A percentile compares a stretch with the other conserved stretches of the same genome.
Evolutionary conservation across 2,113 vertebrate genomes (phyloP).

Genomic region (Anhinga anhinga): DNA sequence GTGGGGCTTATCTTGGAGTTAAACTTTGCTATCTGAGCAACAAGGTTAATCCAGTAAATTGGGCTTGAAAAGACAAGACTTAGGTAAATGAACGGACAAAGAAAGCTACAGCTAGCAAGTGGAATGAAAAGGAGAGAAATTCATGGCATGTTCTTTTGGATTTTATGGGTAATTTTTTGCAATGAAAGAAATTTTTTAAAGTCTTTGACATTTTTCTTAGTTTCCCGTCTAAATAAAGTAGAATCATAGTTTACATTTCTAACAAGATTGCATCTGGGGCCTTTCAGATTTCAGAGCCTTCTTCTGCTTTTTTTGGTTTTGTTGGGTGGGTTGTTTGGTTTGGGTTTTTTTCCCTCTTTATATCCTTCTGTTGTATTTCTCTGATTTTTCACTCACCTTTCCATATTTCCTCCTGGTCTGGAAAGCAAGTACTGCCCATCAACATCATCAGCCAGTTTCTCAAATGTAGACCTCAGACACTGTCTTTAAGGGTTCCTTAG

Average conservation of each 20-base stretch:
- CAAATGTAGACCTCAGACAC: not conserved
- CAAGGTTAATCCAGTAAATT: constrained; percentile 31
- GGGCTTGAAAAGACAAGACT: not conserved
- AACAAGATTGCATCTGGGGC: not conserved
- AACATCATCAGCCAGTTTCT: not conserved
- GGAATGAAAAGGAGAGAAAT: not conserved
- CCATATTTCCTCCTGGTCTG: not conserved
- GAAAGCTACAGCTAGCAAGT: not conserved
- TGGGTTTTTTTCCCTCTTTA: rapidly evolving
- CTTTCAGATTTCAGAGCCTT: not conserved
- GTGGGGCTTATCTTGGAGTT: not conserved
- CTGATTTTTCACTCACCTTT: not conserved
- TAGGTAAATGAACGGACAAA: not conserved
- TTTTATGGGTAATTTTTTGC: not conserved
- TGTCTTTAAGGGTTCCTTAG: not conserved
- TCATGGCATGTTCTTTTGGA: not conserved
- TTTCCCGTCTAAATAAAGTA: not conserved
- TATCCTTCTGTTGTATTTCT: not conserved
- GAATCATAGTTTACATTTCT: not conserved
- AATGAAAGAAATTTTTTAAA: not conserved
- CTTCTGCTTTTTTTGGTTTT: not conserved
- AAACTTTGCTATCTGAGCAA: not conserved
- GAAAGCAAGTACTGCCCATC: not conserved
- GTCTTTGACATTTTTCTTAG: not conserved
- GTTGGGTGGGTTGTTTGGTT: not conserved